These are phyloP conservation scores for Oopsacas minuta DNA, from an alignment of 37 sponge, comb jelly and placozoan species.

Conservation along the genomic window DNA sequence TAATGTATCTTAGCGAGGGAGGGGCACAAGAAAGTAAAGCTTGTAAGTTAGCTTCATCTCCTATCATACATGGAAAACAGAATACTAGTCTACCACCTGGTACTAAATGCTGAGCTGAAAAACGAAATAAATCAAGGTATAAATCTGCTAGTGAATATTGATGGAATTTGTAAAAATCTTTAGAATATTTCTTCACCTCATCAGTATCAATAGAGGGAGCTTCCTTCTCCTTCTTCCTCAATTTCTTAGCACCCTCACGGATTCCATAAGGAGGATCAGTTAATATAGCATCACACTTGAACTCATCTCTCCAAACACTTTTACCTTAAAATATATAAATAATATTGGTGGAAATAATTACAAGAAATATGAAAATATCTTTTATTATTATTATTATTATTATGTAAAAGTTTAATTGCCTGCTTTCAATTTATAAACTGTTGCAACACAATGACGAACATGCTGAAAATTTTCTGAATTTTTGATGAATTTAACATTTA, in stretches of 20 bases:
- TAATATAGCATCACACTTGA: slow-evolving; percentile 74
- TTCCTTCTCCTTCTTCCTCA: slow-evolving; percentile 12
- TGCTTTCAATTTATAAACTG: too few relatives aligned
- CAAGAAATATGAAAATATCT: too few relatives aligned
- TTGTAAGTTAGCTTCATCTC: neutral
- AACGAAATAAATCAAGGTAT: slow-evolving; percentile 44
- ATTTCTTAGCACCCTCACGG: slow-evolving; percentile 63
- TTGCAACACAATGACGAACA: too few relatives aligned
- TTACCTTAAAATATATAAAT: slow-evolving; percentile 22
- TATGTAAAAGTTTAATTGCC: too few relatives aligned
- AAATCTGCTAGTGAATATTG: slow-evolving; percentile 56
- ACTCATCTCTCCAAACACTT: slow-evolving; percentile 42
- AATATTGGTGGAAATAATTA: too few relatives aligned
- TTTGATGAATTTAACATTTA: too few relatives aligned
- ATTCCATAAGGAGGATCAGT: slow-evolving; percentile 93
- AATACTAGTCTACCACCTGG: slow-evolving; percentile 74
- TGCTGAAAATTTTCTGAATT: too few relatives aligned
- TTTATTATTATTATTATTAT: too few relatives aligned
- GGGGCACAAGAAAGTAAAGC: neutral
- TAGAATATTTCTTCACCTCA: neutral
- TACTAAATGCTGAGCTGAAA: slow-evolving; percentile 53
- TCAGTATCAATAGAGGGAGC: neutral
- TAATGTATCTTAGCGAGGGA: neutral
- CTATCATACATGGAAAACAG: slow-evolving; percentile 53
- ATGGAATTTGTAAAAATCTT: neutral